Conservation (phyloP, 2,888 invertebrate species). For the Aromia moschata region DNA sequence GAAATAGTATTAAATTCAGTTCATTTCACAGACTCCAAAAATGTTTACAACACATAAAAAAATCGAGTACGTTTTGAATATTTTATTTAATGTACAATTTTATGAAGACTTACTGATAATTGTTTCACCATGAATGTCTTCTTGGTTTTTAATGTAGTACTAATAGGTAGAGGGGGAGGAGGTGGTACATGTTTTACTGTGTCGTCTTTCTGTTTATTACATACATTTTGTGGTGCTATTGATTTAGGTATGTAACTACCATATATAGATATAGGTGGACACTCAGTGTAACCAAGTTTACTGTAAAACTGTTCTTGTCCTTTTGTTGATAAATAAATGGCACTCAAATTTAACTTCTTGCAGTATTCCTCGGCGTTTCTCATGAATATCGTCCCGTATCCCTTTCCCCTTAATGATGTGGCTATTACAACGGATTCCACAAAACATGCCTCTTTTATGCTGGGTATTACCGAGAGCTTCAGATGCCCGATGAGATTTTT, state of each 20-base stretch:
- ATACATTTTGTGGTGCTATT: slow-evolving; percentile 19
- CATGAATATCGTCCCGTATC: slow-evolving; percentile 81
- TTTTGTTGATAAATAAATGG: slow-evolving; percentile 66
- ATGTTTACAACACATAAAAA: too few species aligned
- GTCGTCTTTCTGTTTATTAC: slow-evolving; percentile 22
- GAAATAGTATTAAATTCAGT: too few species aligned
- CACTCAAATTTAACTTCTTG: slow-evolving; percentile 69
- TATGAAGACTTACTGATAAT: too few species aligned
- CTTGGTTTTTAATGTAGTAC: slow-evolving; percentile 3
- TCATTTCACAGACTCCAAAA: too few species aligned
- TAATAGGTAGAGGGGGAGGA: slow-evolving; percentile 44
- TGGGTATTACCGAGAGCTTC: slow-evolving; percentile 78
- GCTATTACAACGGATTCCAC: slow-evolving; percentile 85
- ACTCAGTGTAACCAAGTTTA: slow-evolving; percentile 76
- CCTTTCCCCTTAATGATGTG: slow-evolving; percentile 75
- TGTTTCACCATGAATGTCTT: slow-evolving; percentile 46
- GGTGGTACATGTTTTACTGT: slow-evolving; percentile 27
- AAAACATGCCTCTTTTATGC: slow-evolving; percentile 76
- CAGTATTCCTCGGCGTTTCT: slow-evolving; percentile 79
- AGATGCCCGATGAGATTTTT: slow-evolving; percentile 78
- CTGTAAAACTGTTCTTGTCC: slow-evolving; percentile 80
- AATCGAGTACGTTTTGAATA: too few species aligned
- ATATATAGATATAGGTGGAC: slow-evolving; percentile 76
- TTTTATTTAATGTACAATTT: too few species aligned
- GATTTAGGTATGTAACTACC: slow-evolving; percentile 60